Evolutionary conservation across 2,113 vertebrate genomes (phyloP), one percentile per base, ranked within the genome.

Genomic region (Pithys albifrons): DNA sequence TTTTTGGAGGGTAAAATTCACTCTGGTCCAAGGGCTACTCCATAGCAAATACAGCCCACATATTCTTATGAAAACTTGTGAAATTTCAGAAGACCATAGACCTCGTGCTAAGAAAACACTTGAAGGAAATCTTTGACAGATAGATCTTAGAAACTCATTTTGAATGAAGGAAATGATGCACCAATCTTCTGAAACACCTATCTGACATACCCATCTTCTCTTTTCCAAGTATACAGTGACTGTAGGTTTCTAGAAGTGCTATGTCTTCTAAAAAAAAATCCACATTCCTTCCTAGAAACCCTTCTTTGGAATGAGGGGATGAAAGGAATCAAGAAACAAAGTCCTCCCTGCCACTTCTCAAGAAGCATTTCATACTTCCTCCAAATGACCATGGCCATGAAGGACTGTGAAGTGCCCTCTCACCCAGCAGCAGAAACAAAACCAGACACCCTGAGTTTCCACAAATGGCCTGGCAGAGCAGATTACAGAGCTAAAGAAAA

Each of bases 381-480:
- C 76, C 2, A 6, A 62, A 83, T 83, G 33, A 46, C 35, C 27
- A 33, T 28, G 14, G 6, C 16, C 46, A 62, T 0, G 0, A 28
- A 64, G 49, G 77, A 64, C 14, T 1, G 1, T 8, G 7, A n/a
- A 27, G 4, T 64, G 43, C 9, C 57, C 19, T 92, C 61, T 75
- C 79, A 49, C 29, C 4, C 86, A 81, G 59, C 33, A 58, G 35
- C 43, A 81, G 31, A 77, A 92, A 92, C 0, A 1, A 83, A 86
- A 73, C 2, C 37, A 82, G 51, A 33, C 12, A 52, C 48, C 20
- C 33, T n/a, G 45, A 66, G 35, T 78, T 84, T 55, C 45, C 59
- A 64, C 48, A 76, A 45, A 87, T 66, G 28, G 6, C 15, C 14
- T 70, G 58, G 23, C 54, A 62, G 37, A 35, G 19, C 14, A 87